Conservation (phyloP, 2,888 invertebrate genomes). For the Villa cingulata region DNA sequence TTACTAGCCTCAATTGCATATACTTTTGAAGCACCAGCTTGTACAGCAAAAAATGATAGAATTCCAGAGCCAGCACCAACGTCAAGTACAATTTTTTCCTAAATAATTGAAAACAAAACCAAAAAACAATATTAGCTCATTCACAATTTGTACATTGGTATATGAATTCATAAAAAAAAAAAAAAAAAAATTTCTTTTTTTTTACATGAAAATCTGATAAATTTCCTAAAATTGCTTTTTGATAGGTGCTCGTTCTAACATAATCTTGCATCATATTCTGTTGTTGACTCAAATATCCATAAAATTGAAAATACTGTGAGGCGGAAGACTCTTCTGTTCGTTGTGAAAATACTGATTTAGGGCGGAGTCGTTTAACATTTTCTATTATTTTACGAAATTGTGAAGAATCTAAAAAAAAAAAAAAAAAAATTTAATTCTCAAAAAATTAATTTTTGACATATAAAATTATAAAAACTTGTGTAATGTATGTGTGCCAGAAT, state of each 20-base stretch:
- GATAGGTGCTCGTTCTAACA: constrained; percentile 95
- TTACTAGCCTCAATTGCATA: constrained; percentile 99
- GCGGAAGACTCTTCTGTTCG: constrained; percentile 97
- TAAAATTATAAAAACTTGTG: too few species aligned
- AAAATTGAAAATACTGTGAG: constrained; percentile 98
- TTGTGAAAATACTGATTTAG: constrained; percentile 78
- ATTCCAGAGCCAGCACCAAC: constrained; percentile 99
- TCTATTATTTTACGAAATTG: constrained; percentile 33
- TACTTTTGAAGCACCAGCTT: constrained; percentile 91
- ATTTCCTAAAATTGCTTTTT: constrained; percentile 90
- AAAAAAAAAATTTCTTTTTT: too few species aligned
- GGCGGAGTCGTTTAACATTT: constrained; percentile 32
- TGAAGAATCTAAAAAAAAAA: constrained; percentile 23
- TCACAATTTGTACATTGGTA: too few species aligned
- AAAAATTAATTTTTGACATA: too few species aligned
- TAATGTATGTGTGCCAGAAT: too few species aligned
- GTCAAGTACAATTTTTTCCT: constrained; percentile 85
- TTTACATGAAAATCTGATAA: constrained; percentile 67
- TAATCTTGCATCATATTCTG: constrained; percentile 99
- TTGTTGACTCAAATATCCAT: constrained; percentile 96
- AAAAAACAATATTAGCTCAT: too few species aligned
- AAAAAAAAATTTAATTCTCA: background rate
- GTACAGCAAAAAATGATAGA: constrained; percentile 93
- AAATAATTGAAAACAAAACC: constrained; percentile 40
- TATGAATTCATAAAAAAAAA: background rate